Conservation (phyloP, 1,140 invertebrate species). For the Archivesica marissinica region DNA sequence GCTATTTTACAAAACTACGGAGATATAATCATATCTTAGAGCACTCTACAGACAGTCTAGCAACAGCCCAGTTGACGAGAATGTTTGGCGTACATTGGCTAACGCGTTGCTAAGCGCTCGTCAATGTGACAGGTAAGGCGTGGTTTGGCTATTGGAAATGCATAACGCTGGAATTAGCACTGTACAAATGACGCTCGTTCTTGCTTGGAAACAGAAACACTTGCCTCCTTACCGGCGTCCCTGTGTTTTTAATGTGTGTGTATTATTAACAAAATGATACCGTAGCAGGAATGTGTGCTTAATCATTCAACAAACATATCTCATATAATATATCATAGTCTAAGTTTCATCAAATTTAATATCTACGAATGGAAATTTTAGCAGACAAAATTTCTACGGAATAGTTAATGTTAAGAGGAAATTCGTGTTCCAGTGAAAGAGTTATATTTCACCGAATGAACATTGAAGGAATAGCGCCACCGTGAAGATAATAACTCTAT, state of each 20-base stretch:
- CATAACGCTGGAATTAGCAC: conserved; percentile 16
- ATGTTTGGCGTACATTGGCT: conserved; percentile 5
- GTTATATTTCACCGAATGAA: no score
- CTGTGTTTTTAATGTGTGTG: background rate
- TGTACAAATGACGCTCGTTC: background rate
- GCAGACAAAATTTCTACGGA: background rate
- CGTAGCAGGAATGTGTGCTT: background rate
- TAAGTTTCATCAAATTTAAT: background rate
- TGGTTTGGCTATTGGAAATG: background rate
- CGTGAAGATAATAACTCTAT: no score
- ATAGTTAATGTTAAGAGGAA: background rate
- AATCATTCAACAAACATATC: conserved; percentile 7
- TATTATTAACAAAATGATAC: conserved; percentile 3
- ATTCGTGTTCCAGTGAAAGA: no score
- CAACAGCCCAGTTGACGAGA: conserved; percentile 5
- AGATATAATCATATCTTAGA: background rate
- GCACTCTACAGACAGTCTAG: conserved; percentile 17
- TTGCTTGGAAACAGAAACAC: conserved; percentile 34
- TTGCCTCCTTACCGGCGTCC: background rate
- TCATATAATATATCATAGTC: background rate
- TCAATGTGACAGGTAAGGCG: conserved; percentile 35
- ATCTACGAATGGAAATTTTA: background rate
- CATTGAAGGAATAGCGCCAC: no score
- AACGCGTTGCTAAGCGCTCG: conserved; percentile 45
- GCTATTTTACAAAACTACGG: conserved; percentile 33